These are phyloP conservation scores for Sinelater perroti DNA, from an alignment of 2,888 invertebrate species.

Conservation along the genomic window DNA sequence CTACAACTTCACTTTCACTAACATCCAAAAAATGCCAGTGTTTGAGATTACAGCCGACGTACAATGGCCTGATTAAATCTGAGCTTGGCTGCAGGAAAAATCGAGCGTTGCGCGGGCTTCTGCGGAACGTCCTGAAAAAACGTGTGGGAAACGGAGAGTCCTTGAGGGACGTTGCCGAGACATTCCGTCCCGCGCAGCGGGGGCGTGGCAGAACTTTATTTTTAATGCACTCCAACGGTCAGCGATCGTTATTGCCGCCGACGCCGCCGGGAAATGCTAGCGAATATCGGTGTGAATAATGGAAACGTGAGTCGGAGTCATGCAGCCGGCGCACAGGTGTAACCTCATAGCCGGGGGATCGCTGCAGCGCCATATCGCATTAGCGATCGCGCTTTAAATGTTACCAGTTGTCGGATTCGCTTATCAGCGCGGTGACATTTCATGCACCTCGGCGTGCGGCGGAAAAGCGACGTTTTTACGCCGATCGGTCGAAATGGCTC, in stretches of 20 bases:
- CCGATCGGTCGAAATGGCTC: background rate
- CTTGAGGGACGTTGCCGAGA: constrained; percentile 1
- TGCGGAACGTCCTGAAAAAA: background rate
- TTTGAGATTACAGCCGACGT: no score
- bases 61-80: no score
- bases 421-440: background rate
- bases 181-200: constrained; percentile 1
- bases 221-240: constrained; percentile 6
- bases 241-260: constrained; percentile 2
- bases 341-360: constrained; percentile 8
- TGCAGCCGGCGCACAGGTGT: constrained; percentile 11
- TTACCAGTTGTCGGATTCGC: background rate
- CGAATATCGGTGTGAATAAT: constrained; percentile 3
- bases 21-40: no score
- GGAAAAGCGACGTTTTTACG: constrained; percentile 5
- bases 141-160: constrained; percentile 10
- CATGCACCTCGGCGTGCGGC: background rate
- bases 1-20: no score
- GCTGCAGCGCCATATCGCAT: constrained; percentile 6
- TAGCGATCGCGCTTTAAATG: constrained; percentile 4
- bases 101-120: no score
- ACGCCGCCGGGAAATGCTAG: constrained; percentile 1
- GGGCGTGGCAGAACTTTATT: constrained; percentile 4
- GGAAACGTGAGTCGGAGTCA: constrained; percentile 15
- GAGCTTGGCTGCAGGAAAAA: no score